phyloP scores from a whole-genome alignment of 2,888 invertebrate genomes.

The Neoaliturus tenellus region DNA sequence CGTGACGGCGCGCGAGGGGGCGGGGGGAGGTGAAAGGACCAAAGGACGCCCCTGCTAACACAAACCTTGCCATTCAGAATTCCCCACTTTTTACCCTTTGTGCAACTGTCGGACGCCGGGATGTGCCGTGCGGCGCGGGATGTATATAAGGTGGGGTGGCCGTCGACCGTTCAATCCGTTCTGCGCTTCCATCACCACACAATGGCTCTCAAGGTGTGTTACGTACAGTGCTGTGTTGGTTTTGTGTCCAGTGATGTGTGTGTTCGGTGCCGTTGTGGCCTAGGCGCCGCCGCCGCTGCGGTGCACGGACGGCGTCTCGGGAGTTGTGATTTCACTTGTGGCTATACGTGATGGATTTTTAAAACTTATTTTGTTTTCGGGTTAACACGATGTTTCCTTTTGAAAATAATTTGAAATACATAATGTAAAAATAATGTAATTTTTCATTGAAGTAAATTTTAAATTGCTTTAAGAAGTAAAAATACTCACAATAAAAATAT shows the following conservation, averaged over 20 bases:
- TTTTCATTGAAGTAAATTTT: too few relatives aligned
- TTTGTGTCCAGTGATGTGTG: slow-evolving; percentile 25
- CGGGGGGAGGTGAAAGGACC: slow-evolving; percentile 48
- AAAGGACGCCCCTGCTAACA: slow-evolving; percentile 46
- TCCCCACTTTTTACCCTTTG: slow-evolving; percentile 56
- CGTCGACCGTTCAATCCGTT: neutral
- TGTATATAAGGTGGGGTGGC: slow-evolving; percentile 42
- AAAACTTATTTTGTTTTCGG: too few relatives aligned
- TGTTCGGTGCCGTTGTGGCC: slow-evolving; percentile 5
- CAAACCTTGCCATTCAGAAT: slow-evolving; percentile 56
- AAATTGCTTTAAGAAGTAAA: too few relatives aligned
- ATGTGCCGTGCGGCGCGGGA: neutral
- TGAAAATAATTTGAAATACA: too few relatives aligned
- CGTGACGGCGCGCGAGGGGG: slow-evolving; percentile 16
- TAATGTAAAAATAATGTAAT: too few relatives aligned
- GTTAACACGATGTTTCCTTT: too few relatives aligned
- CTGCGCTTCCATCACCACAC: slow-evolving; percentile 7
- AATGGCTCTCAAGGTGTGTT: slow-evolving; percentile 56
- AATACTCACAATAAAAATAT: too few relatives aligned
- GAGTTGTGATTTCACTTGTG: too few relatives aligned
- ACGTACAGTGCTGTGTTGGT: too few relatives aligned
- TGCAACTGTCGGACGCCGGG: neutral
- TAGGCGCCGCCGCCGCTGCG: too few relatives aligned
- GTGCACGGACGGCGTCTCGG: too few relatives aligned
- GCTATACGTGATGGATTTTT: too few relatives aligned